Conservation (phyloP, 2,888 invertebrate genomes). For the Eupithecia pulchellata region DNA sequence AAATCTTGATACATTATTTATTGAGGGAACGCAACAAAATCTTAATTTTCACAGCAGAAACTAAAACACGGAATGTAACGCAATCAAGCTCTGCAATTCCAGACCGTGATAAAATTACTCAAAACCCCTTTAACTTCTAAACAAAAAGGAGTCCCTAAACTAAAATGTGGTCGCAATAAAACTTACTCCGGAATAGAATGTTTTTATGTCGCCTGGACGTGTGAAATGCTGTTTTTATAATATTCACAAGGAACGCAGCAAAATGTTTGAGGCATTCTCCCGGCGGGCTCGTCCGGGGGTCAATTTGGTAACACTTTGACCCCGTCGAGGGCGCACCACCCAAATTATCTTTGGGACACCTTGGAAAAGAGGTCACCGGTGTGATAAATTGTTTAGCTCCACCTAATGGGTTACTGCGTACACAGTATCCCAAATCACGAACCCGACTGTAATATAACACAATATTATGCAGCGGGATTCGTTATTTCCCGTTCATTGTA, state of each 20-base stretch:
- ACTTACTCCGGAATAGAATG: constrained; percentile 58
- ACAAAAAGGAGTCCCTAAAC: constrained; percentile 42
- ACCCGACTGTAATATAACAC: constrained; percentile 13
- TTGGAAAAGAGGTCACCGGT: constrained; percentile 66
- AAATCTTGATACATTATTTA: constrained; percentile 1
- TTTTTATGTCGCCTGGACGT: constrained; percentile 66
- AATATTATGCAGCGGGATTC: constrained; percentile 15
- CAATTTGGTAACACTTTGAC: constrained; percentile 72
- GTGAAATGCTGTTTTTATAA: constrained; percentile 68
- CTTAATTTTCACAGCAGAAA: background rate
- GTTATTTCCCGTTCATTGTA: constrained; percentile 21
- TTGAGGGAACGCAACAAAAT: background rate
- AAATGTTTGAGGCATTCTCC: constrained; percentile 64
- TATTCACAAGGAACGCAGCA: constrained; percentile 67
- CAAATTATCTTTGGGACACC: constrained; percentile 74
- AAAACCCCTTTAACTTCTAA: constrained; percentile 39
- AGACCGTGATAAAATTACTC: constrained; percentile 26
- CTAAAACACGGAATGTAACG: constrained; percentile 16
- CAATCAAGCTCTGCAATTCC: constrained; percentile 28
- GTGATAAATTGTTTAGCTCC: constrained; percentile 69
- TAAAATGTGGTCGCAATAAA: constrained; percentile 56
- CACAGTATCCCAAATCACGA: constrained; percentile 42
- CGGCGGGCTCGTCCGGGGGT: constrained; percentile 60
- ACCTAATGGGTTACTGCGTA: constrained; percentile 63
- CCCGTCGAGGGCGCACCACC: constrained; percentile 61